Evolutionary conservation across 2,113 vertebrate genomes (phyloP), one percentile per base, ranked within the genome.

Genomic region (Pungitius pungitius): DNA sequence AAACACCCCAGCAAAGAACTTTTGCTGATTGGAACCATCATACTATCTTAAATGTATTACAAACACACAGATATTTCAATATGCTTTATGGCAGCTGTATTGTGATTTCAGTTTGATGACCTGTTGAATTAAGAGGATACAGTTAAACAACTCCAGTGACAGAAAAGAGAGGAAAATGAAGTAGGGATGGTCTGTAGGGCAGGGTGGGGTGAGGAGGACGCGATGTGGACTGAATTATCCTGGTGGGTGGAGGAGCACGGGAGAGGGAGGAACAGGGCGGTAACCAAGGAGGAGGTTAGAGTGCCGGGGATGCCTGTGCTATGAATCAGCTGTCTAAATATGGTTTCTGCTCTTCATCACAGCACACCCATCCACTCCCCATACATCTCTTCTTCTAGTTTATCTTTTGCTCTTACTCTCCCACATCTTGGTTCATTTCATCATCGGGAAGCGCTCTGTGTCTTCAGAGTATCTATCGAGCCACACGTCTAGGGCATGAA

Each of bases 281-380:
- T 85, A 67, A 81, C 76, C 76, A 57, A 66, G 81, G 62, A 75
- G 68, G 82, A 82, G 83, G 69, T 75, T 74, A 77, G 68, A 76
- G 84, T 74, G 67, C 33, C n/a, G 57, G 59, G 75, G 65, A 91
- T 91, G 85, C 89, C 84, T 83, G 68, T 43, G 77, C 83, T 54
- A 80, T 92, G 90, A 90, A 90, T 93, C 92, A 92, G 86, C 88
- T 85, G 82, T 89, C 87, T 90, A 92, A 91, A 88, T 88, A 89
- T 84, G 75, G 69, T 66, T 68, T 42, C 69, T 81, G 77, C 77
- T 85, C 83, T 76, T 77, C 72, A 75, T 83, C 20, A 2, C 56
- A 69, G 85, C 85, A 83, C 85, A 73, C 83, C 84, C 82, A 68
- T 84, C 67, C 69, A 63, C 82, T 78, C 85, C 82, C 81, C 67